A percentile compares a stretch with the other conserved stretches of the same genome.
phyloP scores from a whole-genome alignment of 2,113 vertebrate species.

The Etia nguti region DNA sequence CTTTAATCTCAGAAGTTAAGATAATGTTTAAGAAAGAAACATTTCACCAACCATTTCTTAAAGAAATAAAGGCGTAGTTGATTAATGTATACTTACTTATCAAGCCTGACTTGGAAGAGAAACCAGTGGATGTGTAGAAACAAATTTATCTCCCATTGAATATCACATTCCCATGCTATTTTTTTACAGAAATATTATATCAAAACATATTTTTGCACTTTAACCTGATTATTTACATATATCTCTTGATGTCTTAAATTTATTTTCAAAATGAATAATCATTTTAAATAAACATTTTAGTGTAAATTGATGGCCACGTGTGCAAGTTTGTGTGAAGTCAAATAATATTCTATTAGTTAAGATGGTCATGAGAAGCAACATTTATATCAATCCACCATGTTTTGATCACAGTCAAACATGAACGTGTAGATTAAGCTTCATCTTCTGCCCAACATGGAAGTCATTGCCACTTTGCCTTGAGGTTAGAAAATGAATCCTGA shows the following conservation, averaged over 20 bases:
- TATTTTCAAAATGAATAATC: slow-evolving; percentile 92
- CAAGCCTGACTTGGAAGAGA: neutral
- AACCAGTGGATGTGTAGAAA: neutral
- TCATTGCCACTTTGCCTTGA: neutral
- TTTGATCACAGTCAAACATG: neutral
- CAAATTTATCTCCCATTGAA: slow-evolving; percentile 29
- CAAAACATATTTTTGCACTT: slow-evolving; percentile 95
- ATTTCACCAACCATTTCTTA: slow-evolving; percentile 3
- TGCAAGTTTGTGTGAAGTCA: neutral
- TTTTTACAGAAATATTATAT: slow-evolving; percentile 77
- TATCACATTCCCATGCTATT: slow-evolving; percentile 79
- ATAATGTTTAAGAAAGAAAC: slow-evolving; percentile 19
- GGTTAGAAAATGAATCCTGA: neutral
- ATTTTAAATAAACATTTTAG: slow-evolving; percentile 82
- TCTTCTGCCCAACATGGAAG: neutral
- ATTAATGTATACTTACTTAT: neutral
- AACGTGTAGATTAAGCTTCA: neutral
- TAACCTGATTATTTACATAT: slow-evolving; percentile 96
- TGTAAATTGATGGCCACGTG: neutral
- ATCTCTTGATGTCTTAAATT: slow-evolving; percentile 94
- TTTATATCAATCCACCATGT: neutral
- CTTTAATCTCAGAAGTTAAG: slow-evolving; percentile 26
- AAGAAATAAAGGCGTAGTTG: neutral
- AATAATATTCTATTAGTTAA: neutral
- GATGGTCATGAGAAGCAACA: neutral